These are phyloP conservation scores for Taurulus bubalis DNA, from an alignment of 2,113 vertebrate species.

Conservation along the genomic window DNA sequence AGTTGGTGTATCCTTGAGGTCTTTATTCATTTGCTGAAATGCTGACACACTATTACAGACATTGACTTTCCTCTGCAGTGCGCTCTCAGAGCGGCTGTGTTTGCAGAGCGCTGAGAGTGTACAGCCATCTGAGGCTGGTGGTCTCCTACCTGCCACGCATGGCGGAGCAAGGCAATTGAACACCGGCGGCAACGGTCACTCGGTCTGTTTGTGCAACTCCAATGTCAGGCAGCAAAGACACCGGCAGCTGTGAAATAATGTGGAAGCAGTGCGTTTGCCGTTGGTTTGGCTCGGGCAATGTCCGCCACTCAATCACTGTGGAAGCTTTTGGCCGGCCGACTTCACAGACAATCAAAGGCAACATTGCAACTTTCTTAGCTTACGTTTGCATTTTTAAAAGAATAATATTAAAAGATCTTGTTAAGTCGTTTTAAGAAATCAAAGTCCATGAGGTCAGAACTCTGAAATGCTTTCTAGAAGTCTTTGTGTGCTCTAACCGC, in stretches of 20 bases:
- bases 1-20: not conserved
- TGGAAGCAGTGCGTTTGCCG: constrained; percentile 12
- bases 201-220: constrained; percentile 31
- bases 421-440: not conserved
- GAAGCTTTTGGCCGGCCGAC: not conserved
- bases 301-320: not conserved
- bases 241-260: constrained; percentile 46
- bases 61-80: not conserved
- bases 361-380: not conserved
- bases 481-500: not conserved
- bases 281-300: constrained; percentile 22
- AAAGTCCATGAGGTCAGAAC: not conserved
- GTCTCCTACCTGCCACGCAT: constrained; percentile 56
- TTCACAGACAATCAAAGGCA: not conserved
- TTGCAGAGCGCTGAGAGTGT: not conserved
- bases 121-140: constrained; percentile 37
- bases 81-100: not conserved
- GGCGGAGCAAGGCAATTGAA: constrained; percentile 59
- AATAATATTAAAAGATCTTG: not conserved
- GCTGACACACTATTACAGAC: constrained; percentile 3
- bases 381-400: not conserved
- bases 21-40: not conserved
- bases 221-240: constrained; percentile 57
- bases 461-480: not conserved
- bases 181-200: constrained; percentile 45